Conservation (phyloP, 2,888 invertebrate genomes). For the Caenorhabditis plicata region DNA sequence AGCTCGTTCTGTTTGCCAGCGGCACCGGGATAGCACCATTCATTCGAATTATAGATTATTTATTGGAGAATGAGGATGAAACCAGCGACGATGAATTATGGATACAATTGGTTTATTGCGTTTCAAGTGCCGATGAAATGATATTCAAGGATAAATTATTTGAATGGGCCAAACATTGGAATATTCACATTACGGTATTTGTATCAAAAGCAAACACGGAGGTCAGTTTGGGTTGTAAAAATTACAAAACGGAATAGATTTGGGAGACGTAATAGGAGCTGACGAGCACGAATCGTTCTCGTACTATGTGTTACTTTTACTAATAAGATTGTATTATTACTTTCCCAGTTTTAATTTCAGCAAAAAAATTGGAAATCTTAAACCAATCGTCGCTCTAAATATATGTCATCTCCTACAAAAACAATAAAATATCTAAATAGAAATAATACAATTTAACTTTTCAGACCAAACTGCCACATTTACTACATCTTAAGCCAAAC, state of each 20-base stretch:
- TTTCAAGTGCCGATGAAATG: slow-evolving; percentile 6
- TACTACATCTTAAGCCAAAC: background rate
- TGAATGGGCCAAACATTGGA: slow-evolving; percentile 16
- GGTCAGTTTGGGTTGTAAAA: too few species aligned
- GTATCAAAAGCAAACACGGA: background rate
- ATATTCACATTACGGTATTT: slow-evolving; percentile 2
- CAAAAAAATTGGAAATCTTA: too few species aligned
- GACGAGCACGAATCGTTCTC: too few species aligned
- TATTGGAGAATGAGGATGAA: slow-evolving; percentile 2
- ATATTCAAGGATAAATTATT: slow-evolving; percentile 6
- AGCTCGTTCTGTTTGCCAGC: slow-evolving; percentile 5
- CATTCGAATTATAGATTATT: slow-evolving; percentile 13
- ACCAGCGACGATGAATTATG: background rate
- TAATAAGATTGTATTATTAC: too few species aligned
- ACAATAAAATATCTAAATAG: too few species aligned
- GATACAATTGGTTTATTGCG: slow-evolving; percentile 13
- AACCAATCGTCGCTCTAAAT: too few species aligned
- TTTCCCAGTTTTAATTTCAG: too few species aligned
- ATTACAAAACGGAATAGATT: too few species aligned
- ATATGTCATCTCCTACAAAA: too few species aligned
- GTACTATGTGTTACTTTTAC: too few species aligned
- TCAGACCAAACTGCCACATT: background rate
- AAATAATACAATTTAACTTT: too few species aligned
- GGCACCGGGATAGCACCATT: slow-evolving; percentile 33
- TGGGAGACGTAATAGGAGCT: too few species aligned